Conservation (phyloP, 2,113 vertebrate species). For the Elaphurus davidianus region DNA sequence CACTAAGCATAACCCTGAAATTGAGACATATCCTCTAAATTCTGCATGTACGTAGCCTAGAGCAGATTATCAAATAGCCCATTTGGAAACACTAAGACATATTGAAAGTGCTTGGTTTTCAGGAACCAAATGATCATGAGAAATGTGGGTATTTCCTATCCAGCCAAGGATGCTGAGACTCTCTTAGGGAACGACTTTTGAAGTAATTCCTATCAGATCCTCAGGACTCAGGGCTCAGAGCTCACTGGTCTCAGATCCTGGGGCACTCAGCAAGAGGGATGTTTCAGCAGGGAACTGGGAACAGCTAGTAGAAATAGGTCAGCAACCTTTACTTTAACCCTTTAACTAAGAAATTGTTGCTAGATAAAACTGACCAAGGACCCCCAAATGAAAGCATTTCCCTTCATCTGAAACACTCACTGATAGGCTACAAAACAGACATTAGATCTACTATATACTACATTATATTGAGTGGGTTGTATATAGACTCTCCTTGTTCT, state of each 20-base stretch:
- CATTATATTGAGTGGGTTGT: not conserved
- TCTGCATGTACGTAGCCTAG: not conserved
- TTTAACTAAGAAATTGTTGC: not conserved
- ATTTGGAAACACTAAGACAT: constrained; percentile 13
- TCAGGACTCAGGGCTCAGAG: not conserved
- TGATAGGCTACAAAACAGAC: not conserved
- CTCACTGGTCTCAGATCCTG: not conserved
- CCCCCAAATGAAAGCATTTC: not conserved
- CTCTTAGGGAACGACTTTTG: not conserved
- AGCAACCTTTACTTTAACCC: not conserved
- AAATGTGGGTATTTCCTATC: not conserved
- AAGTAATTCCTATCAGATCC: not conserved
- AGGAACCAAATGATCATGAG: constrained; percentile 21
- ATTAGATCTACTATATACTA: not conserved
- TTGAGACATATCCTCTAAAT: constrained; percentile 17
- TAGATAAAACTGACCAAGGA: not conserved
- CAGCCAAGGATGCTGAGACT: not conserved
- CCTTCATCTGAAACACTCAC: not conserved
- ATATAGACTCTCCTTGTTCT: not conserved
- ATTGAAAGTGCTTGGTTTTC: not conserved
- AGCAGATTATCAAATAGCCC: constrained; percentile 4
- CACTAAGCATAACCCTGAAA: not conserved
- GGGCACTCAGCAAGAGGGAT: not conserved
- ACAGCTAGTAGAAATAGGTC: not conserved
- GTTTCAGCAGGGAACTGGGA: not conserved